Conservation (phyloP, 2,113 vertebrate genomes). For the Chloropsis hardwickii region DNA sequence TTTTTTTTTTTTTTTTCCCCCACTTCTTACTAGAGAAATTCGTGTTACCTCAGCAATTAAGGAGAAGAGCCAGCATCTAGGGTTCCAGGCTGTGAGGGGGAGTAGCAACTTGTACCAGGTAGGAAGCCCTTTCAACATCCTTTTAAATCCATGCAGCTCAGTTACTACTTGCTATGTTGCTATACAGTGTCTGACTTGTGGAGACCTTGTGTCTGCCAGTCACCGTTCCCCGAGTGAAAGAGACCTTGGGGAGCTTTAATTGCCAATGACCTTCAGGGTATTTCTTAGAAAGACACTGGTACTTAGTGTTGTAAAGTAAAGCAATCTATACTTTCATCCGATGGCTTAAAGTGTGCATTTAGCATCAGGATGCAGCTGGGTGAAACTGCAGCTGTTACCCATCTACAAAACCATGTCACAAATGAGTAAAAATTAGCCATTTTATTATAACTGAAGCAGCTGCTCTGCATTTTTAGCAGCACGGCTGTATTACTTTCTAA, state of each 20-base stretch:
- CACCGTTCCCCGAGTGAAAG: background rate
- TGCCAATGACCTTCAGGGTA: constrained; percentile 59
- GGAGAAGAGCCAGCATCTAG: constrained; percentile 49
- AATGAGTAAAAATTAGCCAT: constrained; percentile 68
- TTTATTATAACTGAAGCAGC: constrained; percentile 68
- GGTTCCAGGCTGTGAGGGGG: constrained; percentile 60
- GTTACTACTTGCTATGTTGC: constrained; percentile 44
- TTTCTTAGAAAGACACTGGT: constrained; percentile 55
- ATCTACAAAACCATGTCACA: constrained; percentile 31
- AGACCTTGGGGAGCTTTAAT: constrained; percentile 44
- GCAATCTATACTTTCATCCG: constrained; percentile 24
- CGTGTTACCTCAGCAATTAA: constrained; percentile 55
- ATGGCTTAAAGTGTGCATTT: background rate
- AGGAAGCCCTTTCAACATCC: constrained; percentile 62
- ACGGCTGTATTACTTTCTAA: constrained; percentile 29
- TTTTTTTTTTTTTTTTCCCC: too few species aligned
- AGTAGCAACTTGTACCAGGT: constrained; percentile 68
- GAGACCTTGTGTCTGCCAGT: constrained; percentile 22
- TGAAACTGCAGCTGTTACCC: constrained; percentile 62
- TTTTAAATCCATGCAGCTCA: constrained; percentile 58
- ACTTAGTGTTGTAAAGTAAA: constrained; percentile 16
- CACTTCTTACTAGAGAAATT: constrained; percentile 51
- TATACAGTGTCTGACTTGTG: constrained; percentile 29
- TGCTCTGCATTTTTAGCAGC: constrained; percentile 64
- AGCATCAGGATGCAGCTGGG: constrained; percentile 61